Conservation (phyloP, 53 echinoderm and acorn worm species). For the Luidia sarsii region DNA sequence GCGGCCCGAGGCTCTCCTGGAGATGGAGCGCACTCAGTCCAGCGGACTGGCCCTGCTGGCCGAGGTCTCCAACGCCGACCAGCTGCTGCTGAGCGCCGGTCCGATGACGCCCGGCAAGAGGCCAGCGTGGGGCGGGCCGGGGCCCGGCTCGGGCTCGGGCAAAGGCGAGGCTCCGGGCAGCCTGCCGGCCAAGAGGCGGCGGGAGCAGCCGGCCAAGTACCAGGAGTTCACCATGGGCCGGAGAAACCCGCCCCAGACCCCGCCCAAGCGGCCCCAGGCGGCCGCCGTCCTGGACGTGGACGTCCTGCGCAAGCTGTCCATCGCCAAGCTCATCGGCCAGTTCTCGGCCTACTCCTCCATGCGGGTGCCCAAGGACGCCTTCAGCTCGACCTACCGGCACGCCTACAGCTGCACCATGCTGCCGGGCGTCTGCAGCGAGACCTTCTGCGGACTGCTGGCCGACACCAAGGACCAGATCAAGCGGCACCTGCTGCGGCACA, state of each 20-base stretch:
- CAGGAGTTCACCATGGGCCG: slow-evolving; percentile 26
- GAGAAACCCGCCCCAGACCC: slow-evolving; percentile 8
- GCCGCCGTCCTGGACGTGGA: slow-evolving; percentile 79
- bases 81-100: background rate
- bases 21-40: slow-evolving; percentile 5
- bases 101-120: background rate
- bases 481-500: slow-evolving; percentile 87
- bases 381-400: slow-evolving; percentile 63
- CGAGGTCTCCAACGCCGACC: slow-evolving; percentile 26
- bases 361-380: slow-evolving; percentile 71
- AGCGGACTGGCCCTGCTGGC: slow-evolving; percentile 39
- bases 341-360: slow-evolving; percentile 78
- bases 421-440: slow-evolving; percentile 87
- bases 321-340: slow-evolving; percentile 72
- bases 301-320: slow-evolving; percentile 81
- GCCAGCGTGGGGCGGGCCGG: background rate
- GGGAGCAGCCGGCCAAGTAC: slow-evolving; percentile 34
- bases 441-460: slow-evolving; percentile 80
- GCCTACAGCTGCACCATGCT: slow-evolving; percentile 92
- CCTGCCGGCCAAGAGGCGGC: background rate
- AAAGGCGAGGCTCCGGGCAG: background rate
- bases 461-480: slow-evolving; percentile 89
- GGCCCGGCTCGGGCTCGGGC: slow-evolving; percentile 2
- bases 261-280: slow-evolving; percentile 12
- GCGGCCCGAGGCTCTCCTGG: background rate